Evolutionary conservation across 2,797 vertebrate genomes (phyloP).

Genomic region (Ptychobarbus kaznakovi): DNA sequence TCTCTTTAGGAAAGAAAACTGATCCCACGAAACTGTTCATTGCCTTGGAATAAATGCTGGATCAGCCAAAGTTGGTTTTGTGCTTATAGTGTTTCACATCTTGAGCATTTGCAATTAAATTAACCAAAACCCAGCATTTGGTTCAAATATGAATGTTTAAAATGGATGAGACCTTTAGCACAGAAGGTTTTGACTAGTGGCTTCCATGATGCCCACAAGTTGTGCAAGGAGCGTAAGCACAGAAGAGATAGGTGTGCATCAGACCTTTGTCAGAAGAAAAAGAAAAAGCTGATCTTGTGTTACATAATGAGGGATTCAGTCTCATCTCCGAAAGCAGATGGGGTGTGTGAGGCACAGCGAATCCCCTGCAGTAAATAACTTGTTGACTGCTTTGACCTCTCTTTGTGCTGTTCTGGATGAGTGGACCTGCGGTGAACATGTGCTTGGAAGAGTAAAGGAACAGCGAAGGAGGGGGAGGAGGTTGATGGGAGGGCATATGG

Average conservation of each 20-base stretch:
- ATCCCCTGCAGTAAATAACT: conserved; percentile 67
- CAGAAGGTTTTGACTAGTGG: background rate
- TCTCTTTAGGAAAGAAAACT: background rate
- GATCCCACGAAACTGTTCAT: background rate
- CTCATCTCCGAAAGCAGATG: conserved; percentile 60
- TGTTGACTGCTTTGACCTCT: conserved; percentile 72
- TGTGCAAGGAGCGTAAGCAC: background rate
- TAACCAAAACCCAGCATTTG: background rate
- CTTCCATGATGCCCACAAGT: background rate
- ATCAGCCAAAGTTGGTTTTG: conserved; percentile 6
- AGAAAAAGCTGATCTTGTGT: conserved; percentile 32
- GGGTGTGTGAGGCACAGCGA: conserved; percentile 58
- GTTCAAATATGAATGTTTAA: background rate
- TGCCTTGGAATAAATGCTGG: background rate
- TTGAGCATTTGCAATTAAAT: background rate
- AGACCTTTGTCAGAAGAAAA: conserved; percentile 22
- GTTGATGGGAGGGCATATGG: conserved; percentile 44
- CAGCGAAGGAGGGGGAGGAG: conserved; percentile 52
- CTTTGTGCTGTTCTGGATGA: conserved; percentile 63
- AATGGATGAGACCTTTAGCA: background rate
- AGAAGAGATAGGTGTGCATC: background rate
- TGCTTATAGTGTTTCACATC: background rate
- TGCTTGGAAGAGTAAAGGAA: conserved; percentile 65
- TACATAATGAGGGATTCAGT: conserved; percentile 46
- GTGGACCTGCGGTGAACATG: conserved; percentile 66